Percentiles rank a stretch among this genome's conserved stretches.
Conservation (phyloP, 2,113 vertebrate species). For the Benthochromis sp. region DNA sequence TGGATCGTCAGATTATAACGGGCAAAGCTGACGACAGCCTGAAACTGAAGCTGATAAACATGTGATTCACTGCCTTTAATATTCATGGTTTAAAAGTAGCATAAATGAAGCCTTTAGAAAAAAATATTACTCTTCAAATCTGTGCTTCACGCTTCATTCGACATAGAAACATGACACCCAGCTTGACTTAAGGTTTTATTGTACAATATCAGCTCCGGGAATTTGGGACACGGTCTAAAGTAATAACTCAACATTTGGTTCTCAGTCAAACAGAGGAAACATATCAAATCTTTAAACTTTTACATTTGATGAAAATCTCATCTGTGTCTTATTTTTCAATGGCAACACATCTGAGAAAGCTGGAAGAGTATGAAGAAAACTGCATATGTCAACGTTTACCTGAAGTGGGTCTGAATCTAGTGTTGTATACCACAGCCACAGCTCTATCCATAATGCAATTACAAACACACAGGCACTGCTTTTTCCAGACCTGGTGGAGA, state of each 20-base stretch:
- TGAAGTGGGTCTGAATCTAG: neutral
- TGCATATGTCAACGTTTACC: neutral
- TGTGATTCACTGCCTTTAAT: neutral
- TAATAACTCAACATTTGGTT: neutral
- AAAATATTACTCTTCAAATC: neutral
- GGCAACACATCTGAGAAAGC: neutral
- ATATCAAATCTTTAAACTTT: neutral
- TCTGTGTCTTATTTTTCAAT: neutral
- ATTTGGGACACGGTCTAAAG: neutral
- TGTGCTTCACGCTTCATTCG: neutral
- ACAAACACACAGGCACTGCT: neutral
- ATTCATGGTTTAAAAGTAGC: neutral
- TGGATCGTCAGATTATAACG: neutral
- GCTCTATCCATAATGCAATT: constrained; percentile 1
- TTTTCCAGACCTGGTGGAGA: neutral
- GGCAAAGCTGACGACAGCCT: neutral
- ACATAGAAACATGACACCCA: neutral
- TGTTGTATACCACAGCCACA: neutral
- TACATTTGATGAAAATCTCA: neutral
- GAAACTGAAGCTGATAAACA: neutral
- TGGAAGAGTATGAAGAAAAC: neutral
- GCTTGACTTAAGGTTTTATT: neutral
- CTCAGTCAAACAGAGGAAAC: neutral
- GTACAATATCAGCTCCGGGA: neutral
- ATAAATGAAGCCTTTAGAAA: neutral